Percentiles rank a stretch among this genome's conserved stretches.
Evolutionary conservation across 1,140 invertebrate species (phyloP).

Genomic region (Heliconius eleuchia): DNA sequence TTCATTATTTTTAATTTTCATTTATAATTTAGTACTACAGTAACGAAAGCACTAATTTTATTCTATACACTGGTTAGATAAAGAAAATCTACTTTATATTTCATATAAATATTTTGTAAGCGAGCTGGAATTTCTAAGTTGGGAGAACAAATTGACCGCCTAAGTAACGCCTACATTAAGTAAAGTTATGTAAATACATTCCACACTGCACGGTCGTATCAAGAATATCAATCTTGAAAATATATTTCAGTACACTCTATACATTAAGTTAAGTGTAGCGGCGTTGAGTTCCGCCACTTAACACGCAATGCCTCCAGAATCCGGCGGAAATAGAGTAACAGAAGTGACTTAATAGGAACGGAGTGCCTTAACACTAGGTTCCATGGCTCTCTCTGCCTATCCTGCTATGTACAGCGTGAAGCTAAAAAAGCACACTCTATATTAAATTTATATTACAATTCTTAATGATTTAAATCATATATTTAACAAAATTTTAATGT

Average conservation of each 20-base stretch:
- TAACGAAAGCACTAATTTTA: background rate
- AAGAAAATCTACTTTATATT: background rate
- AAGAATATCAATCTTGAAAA: background rate
- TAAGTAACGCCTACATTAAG: conserved; percentile 7
- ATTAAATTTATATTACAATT: too few species aligned
- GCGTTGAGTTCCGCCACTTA: too few species aligned
- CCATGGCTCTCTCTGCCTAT: too few species aligned
- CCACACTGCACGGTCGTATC: background rate
- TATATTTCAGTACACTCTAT: background rate
- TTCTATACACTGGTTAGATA: background rate
- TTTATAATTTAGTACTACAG: background rate
- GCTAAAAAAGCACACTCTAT: too few species aligned
- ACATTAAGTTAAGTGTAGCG: background rate
- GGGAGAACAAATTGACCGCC: conserved; percentile 7
- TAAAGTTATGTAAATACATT: conserved; percentile 8
- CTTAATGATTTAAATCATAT: too few species aligned
- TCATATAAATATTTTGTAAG: background rate
- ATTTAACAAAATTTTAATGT: too few species aligned
- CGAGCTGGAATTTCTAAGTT: background rate
- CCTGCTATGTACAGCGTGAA: too few species aligned
- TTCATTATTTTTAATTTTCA: background rate
- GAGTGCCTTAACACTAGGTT: too few species aligned
- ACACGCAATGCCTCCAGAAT: too few species aligned
- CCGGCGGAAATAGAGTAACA: too few species aligned
- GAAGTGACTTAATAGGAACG: too few species aligned